These are phyloP conservation scores for Peromyscus maniculatus DNA, from an alignment of 2,113 vertebrate species.

Conservation along the genomic window DNA sequence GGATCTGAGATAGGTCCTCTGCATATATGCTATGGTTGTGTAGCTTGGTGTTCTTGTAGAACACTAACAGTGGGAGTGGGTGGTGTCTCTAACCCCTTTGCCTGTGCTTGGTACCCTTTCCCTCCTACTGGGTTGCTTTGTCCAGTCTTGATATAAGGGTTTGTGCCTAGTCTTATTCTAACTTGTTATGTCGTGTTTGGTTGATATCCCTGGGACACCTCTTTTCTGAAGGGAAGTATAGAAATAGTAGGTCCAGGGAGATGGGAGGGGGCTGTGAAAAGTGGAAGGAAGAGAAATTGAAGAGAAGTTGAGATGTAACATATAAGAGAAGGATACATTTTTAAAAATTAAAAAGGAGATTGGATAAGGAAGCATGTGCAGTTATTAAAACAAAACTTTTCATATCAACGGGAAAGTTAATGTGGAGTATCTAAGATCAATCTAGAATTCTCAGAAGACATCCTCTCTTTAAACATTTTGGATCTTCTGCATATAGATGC, in stretches of 20 bases:
- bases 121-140: background rate
- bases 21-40: too few species aligned
- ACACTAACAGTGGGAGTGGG: background rate
- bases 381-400: background rate
- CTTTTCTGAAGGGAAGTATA: background rate
- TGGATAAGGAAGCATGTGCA: background rate
- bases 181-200: background rate
- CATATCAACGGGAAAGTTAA: background rate
- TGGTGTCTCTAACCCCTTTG: background rate
- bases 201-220: background rate
- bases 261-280: fast-evolving
- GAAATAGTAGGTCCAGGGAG: background rate
- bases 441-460: background rate
- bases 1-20: too few species aligned
- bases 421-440: background rate
- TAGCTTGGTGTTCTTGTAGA: background rate
- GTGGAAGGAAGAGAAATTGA: background rate
- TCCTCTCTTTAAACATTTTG: background rate
- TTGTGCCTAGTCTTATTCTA: background rate
- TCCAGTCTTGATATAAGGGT: background rate
- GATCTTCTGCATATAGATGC: background rate
- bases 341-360: background rate
- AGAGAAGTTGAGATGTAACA: background rate
- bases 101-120: background rate
- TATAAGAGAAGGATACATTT: background rate